Evolutionary conservation across 1,140 invertebrate genomes (phyloP).

Genomic region (Drosophila kohkoa): DNA sequence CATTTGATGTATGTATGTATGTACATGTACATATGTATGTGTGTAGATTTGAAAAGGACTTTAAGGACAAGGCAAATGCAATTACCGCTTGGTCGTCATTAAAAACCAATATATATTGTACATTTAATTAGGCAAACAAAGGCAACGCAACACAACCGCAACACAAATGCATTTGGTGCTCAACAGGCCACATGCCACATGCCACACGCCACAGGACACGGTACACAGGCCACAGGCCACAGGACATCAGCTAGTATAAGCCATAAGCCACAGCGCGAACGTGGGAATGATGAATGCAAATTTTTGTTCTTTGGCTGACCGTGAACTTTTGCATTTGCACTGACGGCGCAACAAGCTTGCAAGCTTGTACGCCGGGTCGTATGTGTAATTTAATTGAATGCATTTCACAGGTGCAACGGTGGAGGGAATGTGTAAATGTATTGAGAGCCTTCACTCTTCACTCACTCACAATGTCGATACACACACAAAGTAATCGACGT

Average conservation of each 20-base stretch:
- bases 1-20: too few species aligned
- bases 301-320: slow-evolving; percentile 40
- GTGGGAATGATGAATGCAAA: slow-evolving; percentile 57
- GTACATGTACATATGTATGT: too few species aligned
- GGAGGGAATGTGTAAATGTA: neutral
- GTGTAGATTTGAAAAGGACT: too few species aligned
- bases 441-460: too few species aligned
- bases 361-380: slow-evolving; percentile 27
- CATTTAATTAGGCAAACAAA: slow-evolving; percentile 48
- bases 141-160: neutral
- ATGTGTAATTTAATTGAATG: slow-evolving; percentile 60
- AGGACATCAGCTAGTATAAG: neutral
- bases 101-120: slow-evolving; percentile 29
- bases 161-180: neutral
- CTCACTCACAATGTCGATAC: neutral
- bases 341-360: slow-evolving; percentile 39
- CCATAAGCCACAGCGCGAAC: neutral
- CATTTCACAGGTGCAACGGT: neutral
- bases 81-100: slow-evolving; percentile 48
- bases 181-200: slow-evolving; percentile 6
- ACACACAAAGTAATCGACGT: slow-evolving; percentile 54
- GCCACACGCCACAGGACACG: neutral
- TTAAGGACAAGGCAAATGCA: slow-evolving; percentile 40
- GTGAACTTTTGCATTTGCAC: slow-evolving; percentile 70
- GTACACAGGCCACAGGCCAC: neutral